A percentile compares a stretch with the other conserved stretches of the same genome.
Conservation (phyloP, 2,888 invertebrate genomes). For the Mythimna impura region DNA sequence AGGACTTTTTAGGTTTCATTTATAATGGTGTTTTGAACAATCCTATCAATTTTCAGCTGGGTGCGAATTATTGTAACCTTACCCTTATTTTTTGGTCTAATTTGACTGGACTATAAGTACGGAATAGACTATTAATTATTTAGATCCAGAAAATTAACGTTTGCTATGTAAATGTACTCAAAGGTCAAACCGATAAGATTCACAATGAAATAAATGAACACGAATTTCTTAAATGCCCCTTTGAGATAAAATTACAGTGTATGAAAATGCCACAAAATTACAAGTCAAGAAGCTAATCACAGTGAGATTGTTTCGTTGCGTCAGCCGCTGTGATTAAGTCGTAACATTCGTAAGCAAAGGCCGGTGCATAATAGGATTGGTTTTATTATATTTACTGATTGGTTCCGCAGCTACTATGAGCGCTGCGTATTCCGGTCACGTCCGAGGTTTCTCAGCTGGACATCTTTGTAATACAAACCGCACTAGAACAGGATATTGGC, state of each 20-base stretch:
- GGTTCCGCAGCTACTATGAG: slow-evolving; percentile 57
- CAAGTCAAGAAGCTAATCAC: slow-evolving; percentile 45
- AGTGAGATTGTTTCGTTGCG: slow-evolving; percentile 35
- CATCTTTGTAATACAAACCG: slow-evolving; percentile 81
- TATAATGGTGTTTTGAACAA: too few species aligned
- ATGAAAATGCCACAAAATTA: slow-evolving; percentile 42
- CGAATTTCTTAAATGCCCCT: slow-evolving; percentile 10
- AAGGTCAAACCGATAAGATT: slow-evolving; percentile 4
- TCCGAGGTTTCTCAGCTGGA: slow-evolving; percentile 73
- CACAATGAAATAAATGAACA: slow-evolving; percentile 18
- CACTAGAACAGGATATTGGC: slow-evolving; percentile 79
- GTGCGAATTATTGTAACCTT: too few species aligned
- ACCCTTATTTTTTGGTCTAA: too few species aligned
- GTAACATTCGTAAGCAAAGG: slow-evolving; percentile 36
- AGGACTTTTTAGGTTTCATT: too few species aligned
- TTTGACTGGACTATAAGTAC: too few species aligned
- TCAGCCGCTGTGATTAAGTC: slow-evolving; percentile 50
- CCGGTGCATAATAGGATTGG: slow-evolving; percentile 51
- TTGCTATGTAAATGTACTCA: not conserved
- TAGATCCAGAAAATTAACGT: not conserved
- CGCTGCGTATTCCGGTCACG: slow-evolving; percentile 76
- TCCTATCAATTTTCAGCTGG: too few species aligned
- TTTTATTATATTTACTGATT: slow-evolving; percentile 63
- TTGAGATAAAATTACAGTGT: slow-evolving; percentile 18
- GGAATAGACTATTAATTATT: not conserved